Conservation (phyloP, 2,797 vertebrate genomes). For the Australoheros facetus region DNA sequence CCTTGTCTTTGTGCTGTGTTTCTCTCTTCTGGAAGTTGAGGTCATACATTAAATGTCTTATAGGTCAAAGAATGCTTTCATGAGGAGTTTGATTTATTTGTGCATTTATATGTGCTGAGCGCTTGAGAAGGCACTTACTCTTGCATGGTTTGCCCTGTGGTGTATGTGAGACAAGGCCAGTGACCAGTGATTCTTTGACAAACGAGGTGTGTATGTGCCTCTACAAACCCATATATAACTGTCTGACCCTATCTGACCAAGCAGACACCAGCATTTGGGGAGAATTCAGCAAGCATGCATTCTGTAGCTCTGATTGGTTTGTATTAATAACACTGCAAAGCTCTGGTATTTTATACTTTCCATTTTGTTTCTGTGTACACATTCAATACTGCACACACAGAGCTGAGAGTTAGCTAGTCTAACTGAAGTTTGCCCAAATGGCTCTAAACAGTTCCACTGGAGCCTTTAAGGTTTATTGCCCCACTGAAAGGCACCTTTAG, state of each 20-base stretch:
- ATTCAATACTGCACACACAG: neutral
- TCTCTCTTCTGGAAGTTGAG: slow-evolving; percentile 24
- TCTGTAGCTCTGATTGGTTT: slow-evolving; percentile 25
- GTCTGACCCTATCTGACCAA: slow-evolving; percentile 70
- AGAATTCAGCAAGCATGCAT: neutral
- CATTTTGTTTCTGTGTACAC: neutral
- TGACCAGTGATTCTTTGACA: slow-evolving; percentile 77
- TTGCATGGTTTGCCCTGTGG: slow-evolving; percentile 66
- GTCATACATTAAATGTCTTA: slow-evolving; percentile 49
- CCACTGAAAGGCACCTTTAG: slow-evolving; percentile 39
- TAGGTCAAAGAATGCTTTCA: slow-evolving; percentile 61
- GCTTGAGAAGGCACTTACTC: slow-evolving; percentile 67
- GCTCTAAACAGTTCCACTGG: slow-evolving; percentile 30
- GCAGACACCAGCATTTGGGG: slow-evolving; percentile 34
- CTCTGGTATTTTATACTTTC: neutral
- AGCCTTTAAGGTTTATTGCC: slow-evolving; percentile 33
- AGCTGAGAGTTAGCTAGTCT: slow-evolving; percentile 15
- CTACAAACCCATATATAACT: slow-evolving; percentile 70
- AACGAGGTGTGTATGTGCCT: slow-evolving; percentile 68
- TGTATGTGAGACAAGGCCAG: slow-evolving; percentile 66
- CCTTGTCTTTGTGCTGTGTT: neutral
- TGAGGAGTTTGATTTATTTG: slow-evolving; percentile 78
- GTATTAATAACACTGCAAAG: slow-evolving; percentile 8
- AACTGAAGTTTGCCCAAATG: slow-evolving; percentile 16
- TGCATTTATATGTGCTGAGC: slow-evolving; percentile 72